These are phyloP conservation scores for Condylura cristata DNA, from an alignment of 2,113 vertebrate species.

Conservation along the genomic window DNA sequence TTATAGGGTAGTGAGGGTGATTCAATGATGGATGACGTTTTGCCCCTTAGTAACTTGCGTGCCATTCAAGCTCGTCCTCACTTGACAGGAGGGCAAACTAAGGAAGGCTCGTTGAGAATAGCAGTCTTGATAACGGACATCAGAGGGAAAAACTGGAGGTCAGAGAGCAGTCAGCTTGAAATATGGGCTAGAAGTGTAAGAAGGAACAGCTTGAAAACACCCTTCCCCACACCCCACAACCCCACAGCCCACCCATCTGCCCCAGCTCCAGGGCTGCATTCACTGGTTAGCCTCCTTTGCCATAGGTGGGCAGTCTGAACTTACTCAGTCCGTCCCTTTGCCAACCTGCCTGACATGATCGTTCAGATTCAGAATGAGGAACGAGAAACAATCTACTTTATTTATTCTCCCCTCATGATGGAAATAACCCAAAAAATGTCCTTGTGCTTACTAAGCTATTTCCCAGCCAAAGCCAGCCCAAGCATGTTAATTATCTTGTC, in stretches of 20 bases:
- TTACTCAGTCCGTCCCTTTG: not conserved
- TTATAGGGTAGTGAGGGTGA: not conserved
- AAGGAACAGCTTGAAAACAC: not conserved
- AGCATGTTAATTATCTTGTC: conserved; percentile 75
- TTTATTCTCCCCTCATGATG: not conserved
- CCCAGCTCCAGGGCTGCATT: not conserved
- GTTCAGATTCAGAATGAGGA: not conserved
- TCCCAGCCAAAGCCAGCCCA: conserved; percentile 54
- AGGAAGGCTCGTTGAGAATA: not conserved
- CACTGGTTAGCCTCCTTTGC: not conserved
- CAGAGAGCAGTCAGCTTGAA: not conserved
- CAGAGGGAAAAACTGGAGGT: not conserved
- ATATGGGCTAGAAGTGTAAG: not conserved
- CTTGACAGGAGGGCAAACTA: not conserved
- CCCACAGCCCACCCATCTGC: accelerated
- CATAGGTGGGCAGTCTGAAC: not conserved
- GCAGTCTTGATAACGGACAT: not conserved
- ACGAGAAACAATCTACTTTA: not conserved
- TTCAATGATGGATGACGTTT: not conserved
- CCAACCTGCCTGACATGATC: not conserved
- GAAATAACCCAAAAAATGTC: conserved; percentile 35
- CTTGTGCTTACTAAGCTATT: conserved; percentile 54
- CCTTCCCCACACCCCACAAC: accelerated
- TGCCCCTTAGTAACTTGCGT: not conserved
- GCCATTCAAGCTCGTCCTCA: not conserved